A percentile compares a stretch with the other conserved stretches of the same genome.
Evolutionary conservation across 2,113 vertebrate species (phyloP).

Genomic region (Excalfactoria chinensis): DNA sequence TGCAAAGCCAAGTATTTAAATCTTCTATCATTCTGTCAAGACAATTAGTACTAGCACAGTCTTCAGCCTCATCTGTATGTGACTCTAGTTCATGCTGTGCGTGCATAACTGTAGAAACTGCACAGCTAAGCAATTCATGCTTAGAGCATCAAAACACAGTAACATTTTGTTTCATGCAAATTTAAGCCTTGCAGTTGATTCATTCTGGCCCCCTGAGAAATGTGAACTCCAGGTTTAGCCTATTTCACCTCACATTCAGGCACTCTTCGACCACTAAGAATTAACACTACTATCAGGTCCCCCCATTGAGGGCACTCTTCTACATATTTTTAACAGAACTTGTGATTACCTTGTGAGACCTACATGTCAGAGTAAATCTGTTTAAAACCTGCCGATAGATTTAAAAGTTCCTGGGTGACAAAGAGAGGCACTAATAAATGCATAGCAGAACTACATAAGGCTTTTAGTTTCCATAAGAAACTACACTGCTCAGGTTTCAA

Average conservation of each 20-base stretch:
- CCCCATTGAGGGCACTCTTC: accelerated
- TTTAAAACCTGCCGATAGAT: background rate
- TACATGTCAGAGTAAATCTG: background rate
- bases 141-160: background rate
- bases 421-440: background rate
- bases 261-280: background rate
- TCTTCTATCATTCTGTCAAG: accelerated
- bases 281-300: accelerated
- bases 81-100: accelerated
- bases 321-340: background rate
- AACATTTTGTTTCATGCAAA: background rate
- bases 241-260: background rate
- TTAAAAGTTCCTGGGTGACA: background rate
- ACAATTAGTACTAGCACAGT: background rate
- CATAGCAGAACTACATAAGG: background rate
- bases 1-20: background rate
- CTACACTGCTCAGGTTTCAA: background rate
- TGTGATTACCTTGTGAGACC: background rate
- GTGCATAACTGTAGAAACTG: background rate
- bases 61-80: accelerated
- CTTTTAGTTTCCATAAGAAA: background rate
- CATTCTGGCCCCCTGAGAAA: background rate
- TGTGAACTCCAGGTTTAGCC: background rate
- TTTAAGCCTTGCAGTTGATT: background rate
- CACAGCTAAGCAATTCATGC: accelerated